Conservation (phyloP, 1,140 invertebrate species). For the Psilanteris sp. region DNA sequence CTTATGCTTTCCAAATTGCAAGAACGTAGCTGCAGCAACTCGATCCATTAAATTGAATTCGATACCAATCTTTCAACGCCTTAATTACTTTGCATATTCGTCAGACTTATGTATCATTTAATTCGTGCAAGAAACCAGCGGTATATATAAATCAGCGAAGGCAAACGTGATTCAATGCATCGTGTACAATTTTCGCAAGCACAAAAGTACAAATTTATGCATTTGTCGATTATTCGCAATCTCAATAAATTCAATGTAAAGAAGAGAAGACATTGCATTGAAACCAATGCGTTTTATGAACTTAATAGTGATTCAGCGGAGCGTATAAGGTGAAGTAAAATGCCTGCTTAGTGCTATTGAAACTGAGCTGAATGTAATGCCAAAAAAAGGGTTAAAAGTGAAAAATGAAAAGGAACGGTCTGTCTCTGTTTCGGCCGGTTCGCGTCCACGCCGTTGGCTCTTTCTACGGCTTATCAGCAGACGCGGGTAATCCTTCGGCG, state of each 20-base stretch:
- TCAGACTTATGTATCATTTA: too few species aligned
- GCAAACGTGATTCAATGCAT: too few species aligned
- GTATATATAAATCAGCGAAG: too few species aligned
- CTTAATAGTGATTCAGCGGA: slow-evolving; percentile 35
- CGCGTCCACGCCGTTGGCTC: slow-evolving; percentile 4
- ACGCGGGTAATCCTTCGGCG: slow-evolving; percentile 50
- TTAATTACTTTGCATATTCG: too few species aligned
- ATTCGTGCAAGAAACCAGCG: too few species aligned
- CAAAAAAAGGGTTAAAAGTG: slow-evolving; percentile 28
- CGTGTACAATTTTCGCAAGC: slow-evolving; percentile 11
- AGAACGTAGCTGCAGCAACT: too few species aligned
- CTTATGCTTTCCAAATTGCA: too few species aligned
- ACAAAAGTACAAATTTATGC: slow-evolving; percentile 15
- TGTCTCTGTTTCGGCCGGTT: slow-evolving; percentile 15
- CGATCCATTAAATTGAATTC: too few species aligned
- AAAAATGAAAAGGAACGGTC: slow-evolving; percentile 6
- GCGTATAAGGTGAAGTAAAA: slow-evolving; percentile 43
- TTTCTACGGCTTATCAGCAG: slow-evolving; percentile 41
- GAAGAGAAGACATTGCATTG: slow-evolving; percentile 9
- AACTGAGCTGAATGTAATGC: slow-evolving; percentile 31
- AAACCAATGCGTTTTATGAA: slow-evolving; percentile 36
- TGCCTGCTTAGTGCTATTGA: slow-evolving; percentile 35
- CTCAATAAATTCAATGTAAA: slow-evolving; percentile 20
- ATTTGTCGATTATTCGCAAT: slow-evolving; percentile 18
- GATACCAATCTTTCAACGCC: too few species aligned